These are phyloP conservation scores for Hylaea fasciaria DNA, from an alignment of 2,888 invertebrate genomes.

Conservation along the genomic window DNA sequence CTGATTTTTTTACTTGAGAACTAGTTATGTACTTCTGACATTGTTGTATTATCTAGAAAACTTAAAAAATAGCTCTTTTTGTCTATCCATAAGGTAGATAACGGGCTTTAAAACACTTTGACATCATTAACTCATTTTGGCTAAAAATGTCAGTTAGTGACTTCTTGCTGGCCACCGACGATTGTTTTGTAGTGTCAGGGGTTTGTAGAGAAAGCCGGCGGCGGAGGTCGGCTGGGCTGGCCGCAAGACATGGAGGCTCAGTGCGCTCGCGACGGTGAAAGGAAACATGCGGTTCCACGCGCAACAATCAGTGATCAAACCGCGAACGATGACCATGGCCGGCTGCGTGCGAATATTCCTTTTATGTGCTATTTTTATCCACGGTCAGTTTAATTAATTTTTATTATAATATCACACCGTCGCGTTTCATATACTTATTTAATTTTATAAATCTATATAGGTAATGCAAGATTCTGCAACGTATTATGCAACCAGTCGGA, in stretches of 20 bases:
- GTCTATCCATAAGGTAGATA: too few species aligned
- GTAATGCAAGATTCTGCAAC: conserved; percentile 48
- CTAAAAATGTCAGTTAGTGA: too few species aligned
- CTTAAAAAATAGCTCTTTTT: too few species aligned
- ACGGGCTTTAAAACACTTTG: too few species aligned
- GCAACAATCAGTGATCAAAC: conserved; percentile 52
- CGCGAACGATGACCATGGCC: conserved; percentile 63
- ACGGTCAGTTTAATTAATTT: conserved; percentile 67
- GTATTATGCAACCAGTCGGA: conserved; percentile 74
- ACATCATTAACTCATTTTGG: too few species aligned
- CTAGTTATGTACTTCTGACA: too few species aligned
- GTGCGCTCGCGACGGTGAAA: conserved; percentile 81
- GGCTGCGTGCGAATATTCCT: conserved; percentile 70
- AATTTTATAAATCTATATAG: too few species aligned
- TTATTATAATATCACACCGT: conserved; percentile 20
- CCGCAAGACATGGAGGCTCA: conserved; percentile 54
- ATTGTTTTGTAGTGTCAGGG: conserved; percentile 61
- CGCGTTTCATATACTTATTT: neutral
- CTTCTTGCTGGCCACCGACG: too few species aligned
- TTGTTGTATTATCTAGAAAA: too few species aligned
- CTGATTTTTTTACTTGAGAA: too few species aligned
- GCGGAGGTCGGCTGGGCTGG: conserved; percentile 68
- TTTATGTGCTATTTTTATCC: conserved; percentile 73
- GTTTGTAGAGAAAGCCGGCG: conserved; percentile 76
- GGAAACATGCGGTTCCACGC: conserved; percentile 70